phyloP scores from a whole-genome alignment of 2,113 vertebrate species.

The Epinephelus cyanopodus region DNA sequence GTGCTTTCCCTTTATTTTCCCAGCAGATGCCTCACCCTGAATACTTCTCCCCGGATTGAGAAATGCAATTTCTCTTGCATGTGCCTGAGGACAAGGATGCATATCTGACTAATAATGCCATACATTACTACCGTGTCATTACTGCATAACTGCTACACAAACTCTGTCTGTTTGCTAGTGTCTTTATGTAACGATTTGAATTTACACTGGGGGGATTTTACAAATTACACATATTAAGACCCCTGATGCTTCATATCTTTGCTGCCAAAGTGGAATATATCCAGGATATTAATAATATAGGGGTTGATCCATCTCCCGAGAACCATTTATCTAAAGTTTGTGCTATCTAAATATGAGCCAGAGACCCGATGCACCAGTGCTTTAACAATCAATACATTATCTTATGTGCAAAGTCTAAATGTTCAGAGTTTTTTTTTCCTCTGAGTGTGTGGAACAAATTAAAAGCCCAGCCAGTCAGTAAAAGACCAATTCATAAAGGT shows the following conservation, averaged over 20 bases:
- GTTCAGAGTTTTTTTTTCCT: constrained; percentile 66
- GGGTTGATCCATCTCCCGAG: constrained; percentile 60
- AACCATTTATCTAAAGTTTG: constrained; percentile 81
- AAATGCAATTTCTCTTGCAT: constrained; percentile 18
- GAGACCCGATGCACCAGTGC: constrained; percentile 72
- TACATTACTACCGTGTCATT: constrained; percentile 50
- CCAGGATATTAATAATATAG: constrained; percentile 64
- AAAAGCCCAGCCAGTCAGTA: constrained; percentile 90
- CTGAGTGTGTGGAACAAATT: constrained; percentile 87
- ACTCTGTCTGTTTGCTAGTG: constrained; percentile 28
- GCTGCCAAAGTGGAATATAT: constrained; percentile 59
- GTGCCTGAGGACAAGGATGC: constrained; percentile 50
- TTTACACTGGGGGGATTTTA: constrained; percentile 43
- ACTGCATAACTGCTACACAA: constrained; percentile 36
- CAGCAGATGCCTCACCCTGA: constrained; percentile 13
- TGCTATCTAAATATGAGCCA: constrained; percentile 71
- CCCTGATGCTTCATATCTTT: constrained; percentile 51
- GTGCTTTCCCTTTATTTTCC: constrained; percentile 6
- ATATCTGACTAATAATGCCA: constrained; percentile 54
- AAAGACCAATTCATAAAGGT: constrained; percentile 92
- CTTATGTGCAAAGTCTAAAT: constrained; percentile 83
- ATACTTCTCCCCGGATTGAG: constrained; percentile 17
- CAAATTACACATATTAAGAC: constrained; percentile 50
- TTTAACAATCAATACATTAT: constrained; percentile 86
- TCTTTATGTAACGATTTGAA: constrained; percentile 44